Evolutionary conservation across 2,113 vertebrate genomes (phyloP).

Genomic region (Ibidorhyncha struthersii): DNA sequence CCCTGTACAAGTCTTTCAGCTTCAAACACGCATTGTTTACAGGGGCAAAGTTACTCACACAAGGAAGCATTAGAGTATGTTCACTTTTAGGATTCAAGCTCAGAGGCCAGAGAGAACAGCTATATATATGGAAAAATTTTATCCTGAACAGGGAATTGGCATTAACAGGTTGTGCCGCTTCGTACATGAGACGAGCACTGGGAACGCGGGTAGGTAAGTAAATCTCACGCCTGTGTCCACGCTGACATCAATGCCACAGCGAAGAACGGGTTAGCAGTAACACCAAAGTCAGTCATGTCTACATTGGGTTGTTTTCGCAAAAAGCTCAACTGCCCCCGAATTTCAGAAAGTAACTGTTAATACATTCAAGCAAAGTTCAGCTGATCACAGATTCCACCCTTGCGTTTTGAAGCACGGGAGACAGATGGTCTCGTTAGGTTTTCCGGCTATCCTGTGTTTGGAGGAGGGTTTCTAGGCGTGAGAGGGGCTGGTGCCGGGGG

Average conservation of each 20-base stretch:
- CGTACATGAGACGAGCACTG: fast-evolving
- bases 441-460: background rate
- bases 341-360: background rate
- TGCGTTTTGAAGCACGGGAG: background rate
- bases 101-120: conserved; percentile 2
- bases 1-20: background rate
- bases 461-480: background rate
- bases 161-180: background rate
- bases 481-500: background rate
- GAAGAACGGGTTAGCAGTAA: background rate
- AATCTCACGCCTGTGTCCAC: background rate
- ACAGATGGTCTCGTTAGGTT: background rate
- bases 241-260: background rate
- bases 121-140: background rate
- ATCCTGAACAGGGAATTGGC: background rate
- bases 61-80: background rate
- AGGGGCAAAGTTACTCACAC: background rate
- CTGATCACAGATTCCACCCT: background rate
- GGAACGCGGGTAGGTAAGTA: background rate
- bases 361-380: background rate
- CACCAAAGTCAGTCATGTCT: background rate
- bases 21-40: background rate
- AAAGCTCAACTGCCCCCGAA: background rate
- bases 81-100: background rate
- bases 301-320: background rate